Base-by-base conservation (phyloP, 1,140 invertebrate genomes). In the Drosophila sp. region DNA sequence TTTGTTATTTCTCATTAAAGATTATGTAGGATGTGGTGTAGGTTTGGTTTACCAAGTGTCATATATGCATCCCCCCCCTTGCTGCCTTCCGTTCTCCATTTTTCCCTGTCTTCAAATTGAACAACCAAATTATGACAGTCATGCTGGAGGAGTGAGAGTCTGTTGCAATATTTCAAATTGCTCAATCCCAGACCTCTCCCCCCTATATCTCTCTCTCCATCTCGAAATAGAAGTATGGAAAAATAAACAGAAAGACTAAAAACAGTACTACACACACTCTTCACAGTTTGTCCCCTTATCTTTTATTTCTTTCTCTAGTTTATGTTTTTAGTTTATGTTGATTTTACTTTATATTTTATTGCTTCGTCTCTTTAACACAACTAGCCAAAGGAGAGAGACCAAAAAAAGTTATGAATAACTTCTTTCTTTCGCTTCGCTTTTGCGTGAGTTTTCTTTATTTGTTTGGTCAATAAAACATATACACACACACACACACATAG, bases 111-210 rank as follows among this genome's bases (percentile, higher is more conserved):
- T 29, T 23, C 4, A 71, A 44, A 61, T 33, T 35, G 8, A 63
- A 44, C 50, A 63, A 40, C 58, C 62, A 71, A 66, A 68, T 63
- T 74, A 80, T 73, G 70, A 62, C 63, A 67, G 72, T 79, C 72
- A 70, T 65, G 72, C 23, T 50, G 40, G 63, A 30, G 44, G 60
- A 54, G 72, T 32, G 35, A 54, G 30, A 25, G 68, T 65, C 77
- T 85, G 78, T 78, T 85, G 81, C 81, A 85, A 85, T 86, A 78
- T 85, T 86, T 85, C 81, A 74, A 78, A 81, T 85, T 85, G 78
- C 81, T 60, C 79, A 86, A 85, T 79, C 61, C 50, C 57, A 5
- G 75, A 17, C 10, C 54, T 55, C 72, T 41, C 35, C 41, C 33
- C 50, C 50, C 65, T 67, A 61, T 7, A 71, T 67, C 66, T 70